These are phyloP conservation scores for Latrodectus hesperus DNA, from an alignment of 2,888 invertebrate genomes.

Conservation along the genomic window DNA sequence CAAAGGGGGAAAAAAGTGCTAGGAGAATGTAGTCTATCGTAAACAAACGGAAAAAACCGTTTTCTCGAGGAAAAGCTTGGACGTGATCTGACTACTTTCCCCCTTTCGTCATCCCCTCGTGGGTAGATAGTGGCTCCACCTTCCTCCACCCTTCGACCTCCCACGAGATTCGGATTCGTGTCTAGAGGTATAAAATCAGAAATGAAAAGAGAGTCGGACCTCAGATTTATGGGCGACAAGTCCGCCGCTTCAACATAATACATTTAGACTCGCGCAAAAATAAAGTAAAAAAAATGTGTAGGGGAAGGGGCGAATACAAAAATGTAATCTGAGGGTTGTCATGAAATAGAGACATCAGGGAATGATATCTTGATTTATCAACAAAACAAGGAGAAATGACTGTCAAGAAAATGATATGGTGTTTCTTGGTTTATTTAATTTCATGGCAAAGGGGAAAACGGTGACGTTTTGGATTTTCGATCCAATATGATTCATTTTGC, in stretches of 20 bases:
- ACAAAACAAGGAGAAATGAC: too few relatives aligned
- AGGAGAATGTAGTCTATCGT: slow-evolving; percentile 22
- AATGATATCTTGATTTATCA: too few relatives aligned
- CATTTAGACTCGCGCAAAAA: slow-evolving; percentile 53
- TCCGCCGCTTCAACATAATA: slow-evolving; percentile 54
- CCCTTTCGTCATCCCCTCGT: not conserved
- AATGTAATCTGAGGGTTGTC: slow-evolving; percentile 14
- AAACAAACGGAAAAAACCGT: slow-evolving; percentile 62
- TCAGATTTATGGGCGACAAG: slow-evolving; percentile 62
- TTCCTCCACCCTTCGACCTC: not conserved
- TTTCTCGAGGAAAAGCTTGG: slow-evolving; percentile 42
- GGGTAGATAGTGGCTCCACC: not conserved
- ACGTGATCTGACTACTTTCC: slow-evolving; percentile 61
- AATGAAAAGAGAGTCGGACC: slow-evolving; percentile 57
- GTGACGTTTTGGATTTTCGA: too few relatives aligned
- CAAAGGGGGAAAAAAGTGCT: not conserved
- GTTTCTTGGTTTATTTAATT: too few relatives aligned
- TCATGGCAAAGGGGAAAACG: too few relatives aligned
- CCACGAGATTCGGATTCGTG: slow-evolving; percentile 37
- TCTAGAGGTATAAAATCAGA: slow-evolving; percentile 56
- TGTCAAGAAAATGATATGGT: too few relatives aligned
- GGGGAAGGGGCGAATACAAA: slow-evolving; percentile 12
- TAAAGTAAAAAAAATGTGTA: not conserved
- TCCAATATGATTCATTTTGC: too few relatives aligned
- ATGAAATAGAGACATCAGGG: too few relatives aligned